Base-by-base conservation (phyloP, 2,888 invertebrate species). In the Agrilus biguttatus region DNA sequence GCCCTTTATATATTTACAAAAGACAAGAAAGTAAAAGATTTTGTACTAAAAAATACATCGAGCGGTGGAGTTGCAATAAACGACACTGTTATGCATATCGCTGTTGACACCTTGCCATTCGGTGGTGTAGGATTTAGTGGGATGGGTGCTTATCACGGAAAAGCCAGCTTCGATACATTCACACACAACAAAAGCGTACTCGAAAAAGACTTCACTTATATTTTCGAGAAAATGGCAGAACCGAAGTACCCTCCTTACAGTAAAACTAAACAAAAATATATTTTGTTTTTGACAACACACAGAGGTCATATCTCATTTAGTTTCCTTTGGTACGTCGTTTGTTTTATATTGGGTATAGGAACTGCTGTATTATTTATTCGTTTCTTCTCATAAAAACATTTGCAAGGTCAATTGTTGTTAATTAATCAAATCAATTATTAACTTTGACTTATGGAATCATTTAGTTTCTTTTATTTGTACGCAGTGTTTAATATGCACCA, bases 101-200 rank as follows among this genome's bases (percentile, higher is more conserved):
- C 75, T 73, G 92, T 93, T 66, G 88, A 90, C 46, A 79, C 84
- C 13, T 67, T 98, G 48, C 97, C 98, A 1, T 99, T 99, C 65
- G 98, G 98, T 39, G 98, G 98, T 7, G 89, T 98, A 40, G 98
- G 98, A 2, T 65, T 71, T 55, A 95, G 95, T 60, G 98, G 98
- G 36, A 88, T 93, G 70, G 95, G 95, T 32, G 70, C 77, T 1
- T 97, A 97, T 67, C 96, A 97, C 67, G 97, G 98, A 41, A 83
- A 83, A 65, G 70, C 74, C 48, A 81, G 87, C 0, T 96, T 88
- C 57, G 89, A 96, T 52, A 89, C 92, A 0, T 98, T 98, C 68
- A 82, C 86, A 1, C 97, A 98, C 66, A 81, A 84, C 59, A 92
- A 93, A 65, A 78, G 84, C 42, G 81, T 83, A 47, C 69, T 89